phyloP scores from a whole-genome alignment of 1,140 invertebrate genomes.

The Bilobella aurantiaca region DNA sequence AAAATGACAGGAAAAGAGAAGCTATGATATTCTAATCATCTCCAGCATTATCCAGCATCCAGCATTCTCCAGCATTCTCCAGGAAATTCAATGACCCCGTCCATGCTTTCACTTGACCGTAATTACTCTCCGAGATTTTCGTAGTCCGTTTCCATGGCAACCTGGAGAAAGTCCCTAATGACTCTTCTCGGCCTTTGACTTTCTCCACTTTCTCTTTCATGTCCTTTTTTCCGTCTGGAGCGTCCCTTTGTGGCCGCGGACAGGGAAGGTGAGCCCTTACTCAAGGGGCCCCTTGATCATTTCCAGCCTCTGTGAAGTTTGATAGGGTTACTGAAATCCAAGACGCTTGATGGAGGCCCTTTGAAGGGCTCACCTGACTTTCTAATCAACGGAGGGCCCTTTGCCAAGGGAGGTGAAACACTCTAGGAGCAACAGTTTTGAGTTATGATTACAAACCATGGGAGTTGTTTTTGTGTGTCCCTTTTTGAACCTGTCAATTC shows the following conservation, averaged over 20 bases:
- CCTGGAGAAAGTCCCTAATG: not conserved
- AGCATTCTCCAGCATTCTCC: too few relatives aligned
- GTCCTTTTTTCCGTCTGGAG: not conserved
- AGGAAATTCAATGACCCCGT: too few relatives aligned
- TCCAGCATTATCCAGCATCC: too few relatives aligned
- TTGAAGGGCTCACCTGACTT: too few relatives aligned
- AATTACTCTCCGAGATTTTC: too few relatives aligned
- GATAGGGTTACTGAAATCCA: not conserved
- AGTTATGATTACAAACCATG: not conserved
- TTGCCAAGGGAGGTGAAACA: not conserved
- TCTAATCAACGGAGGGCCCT: not conserved
- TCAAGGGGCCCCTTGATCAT: not conserved
- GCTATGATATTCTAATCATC: too few relatives aligned
- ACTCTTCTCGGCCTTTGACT: not conserved
- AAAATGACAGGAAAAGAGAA: not conserved
- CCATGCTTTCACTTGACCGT: too few relatives aligned
- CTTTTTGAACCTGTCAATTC: too few relatives aligned
- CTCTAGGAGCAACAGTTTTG: not conserved
- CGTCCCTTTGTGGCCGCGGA: not conserved
- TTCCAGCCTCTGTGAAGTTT: not conserved
- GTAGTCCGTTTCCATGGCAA: too few relatives aligned
- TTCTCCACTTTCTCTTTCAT: slow-evolving; percentile 1
- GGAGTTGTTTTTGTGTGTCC: too few relatives aligned
- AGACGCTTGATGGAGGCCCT: not conserved
- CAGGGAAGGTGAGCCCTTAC: not conserved